Conservation (phyloP, 2,797 vertebrate species). For the Phalloptychus januarius region DNA sequence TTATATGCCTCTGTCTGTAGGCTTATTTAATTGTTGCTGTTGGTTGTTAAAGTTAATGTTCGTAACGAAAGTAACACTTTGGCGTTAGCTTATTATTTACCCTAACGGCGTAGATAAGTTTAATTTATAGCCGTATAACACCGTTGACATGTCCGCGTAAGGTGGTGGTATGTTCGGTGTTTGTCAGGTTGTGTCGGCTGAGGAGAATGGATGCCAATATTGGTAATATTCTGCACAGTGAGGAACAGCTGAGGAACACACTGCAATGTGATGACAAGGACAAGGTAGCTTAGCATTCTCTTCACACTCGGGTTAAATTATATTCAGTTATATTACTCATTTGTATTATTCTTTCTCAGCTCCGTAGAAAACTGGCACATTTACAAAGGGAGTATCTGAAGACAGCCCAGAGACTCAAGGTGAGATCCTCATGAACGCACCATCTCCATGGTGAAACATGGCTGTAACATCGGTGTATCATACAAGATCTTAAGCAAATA, state of each 20-base stretch:
- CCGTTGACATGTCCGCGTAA: neutral
- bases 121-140: neutral
- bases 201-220: constrained; percentile 51
- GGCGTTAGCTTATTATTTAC: neutral
- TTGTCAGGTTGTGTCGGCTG: neutral
- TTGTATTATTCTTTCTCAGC: constrained; percentile 44
- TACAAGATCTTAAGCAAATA: no score
- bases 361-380: constrained; percentile 70
- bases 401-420: constrained; percentile 75
- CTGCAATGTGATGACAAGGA: constrained; percentile 73
- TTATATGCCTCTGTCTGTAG: neutral
- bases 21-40: no score
- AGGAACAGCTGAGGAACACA: constrained; percentile 61
- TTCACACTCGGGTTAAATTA: neutral
- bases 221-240: constrained; percentile 38
- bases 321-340: neutral
- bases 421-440: constrained; percentile 25
- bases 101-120: neutral
- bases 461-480: no score
- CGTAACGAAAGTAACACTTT: neutral
- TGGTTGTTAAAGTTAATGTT: neutral
- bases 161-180: neutral
- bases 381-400: constrained; percentile 71
- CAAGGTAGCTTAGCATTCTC: constrained; percentile 46
- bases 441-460: neutral